Percentiles rank a stretch among this genome's conserved stretches.
These are phyloP conservation scores for Papilio xuthus DNA, from an alignment of 1,140 invertebrate genomes.

Conservation along the genomic window DNA sequence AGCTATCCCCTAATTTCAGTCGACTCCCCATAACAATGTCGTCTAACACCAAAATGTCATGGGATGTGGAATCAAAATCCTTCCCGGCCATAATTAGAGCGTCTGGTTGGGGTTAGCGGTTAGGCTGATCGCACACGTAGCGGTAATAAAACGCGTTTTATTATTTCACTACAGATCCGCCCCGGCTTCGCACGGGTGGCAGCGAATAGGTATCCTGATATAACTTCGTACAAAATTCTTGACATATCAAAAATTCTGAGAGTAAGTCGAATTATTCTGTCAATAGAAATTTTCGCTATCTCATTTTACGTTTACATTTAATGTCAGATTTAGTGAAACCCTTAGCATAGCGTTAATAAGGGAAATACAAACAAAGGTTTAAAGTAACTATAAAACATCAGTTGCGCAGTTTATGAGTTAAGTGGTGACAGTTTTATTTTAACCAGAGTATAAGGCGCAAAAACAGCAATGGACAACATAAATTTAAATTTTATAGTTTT, in stretches of 20 bases:
- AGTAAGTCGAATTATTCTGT: too few species aligned
- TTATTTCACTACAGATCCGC: neutral
- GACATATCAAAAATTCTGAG: too few species aligned
- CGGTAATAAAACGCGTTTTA: neutral
- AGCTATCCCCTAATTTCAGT: conserved; percentile 38
- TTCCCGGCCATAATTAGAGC: conserved; percentile 52
- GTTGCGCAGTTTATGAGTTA: neutral
- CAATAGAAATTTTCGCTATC: too few species aligned
- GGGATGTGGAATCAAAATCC: conserved; percentile 60
- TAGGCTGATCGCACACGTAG: conserved; percentile 24
- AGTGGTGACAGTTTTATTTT: neutral
- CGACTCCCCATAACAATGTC: conserved; percentile 45
- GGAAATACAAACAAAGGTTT: neutral
- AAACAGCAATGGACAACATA: neutral
- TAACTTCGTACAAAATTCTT: too few species aligned
- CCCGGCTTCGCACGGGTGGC: neutral
- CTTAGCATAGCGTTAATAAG: neutral
- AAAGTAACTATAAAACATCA: neutral
- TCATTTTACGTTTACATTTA: too few species aligned
- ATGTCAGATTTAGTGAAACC: too few species aligned
- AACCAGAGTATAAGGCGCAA: neutral
- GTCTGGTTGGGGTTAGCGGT: conserved; percentile 41
- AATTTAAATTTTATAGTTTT: conserved; percentile 4
- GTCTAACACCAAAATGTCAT: conserved; percentile 51
- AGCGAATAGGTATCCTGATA: neutral